Base-by-base conservation (phyloP, 1,140 invertebrate genomes). In the Diplogasteroides magnus region DNA sequence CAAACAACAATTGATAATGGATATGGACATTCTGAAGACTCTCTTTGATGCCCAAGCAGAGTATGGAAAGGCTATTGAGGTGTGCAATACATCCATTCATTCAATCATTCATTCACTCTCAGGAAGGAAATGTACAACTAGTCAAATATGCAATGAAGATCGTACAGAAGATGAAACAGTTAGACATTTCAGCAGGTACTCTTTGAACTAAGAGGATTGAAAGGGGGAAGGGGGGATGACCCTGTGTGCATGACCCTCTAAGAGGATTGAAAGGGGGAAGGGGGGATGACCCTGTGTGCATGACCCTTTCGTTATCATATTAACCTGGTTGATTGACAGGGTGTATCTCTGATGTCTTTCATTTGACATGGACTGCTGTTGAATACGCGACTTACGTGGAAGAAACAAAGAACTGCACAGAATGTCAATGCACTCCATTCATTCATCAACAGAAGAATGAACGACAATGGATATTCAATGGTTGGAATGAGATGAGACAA, bases 381-480 rank as follows among this genome's bases (percentile, higher is more conserved):
- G 73, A 78, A 48, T 82, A 82, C 65, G 81, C 81, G 13, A 73
- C 74, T 19, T 78, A 80, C 11, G 77, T 75, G 23, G 72, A 78
- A 37, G 69, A 69, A 23, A 66, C 69, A 14, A 69, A 76, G 48
- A 73, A 81, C 64, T 82, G 80, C 32, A 60, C 66, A 14, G 71
- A 78, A 48, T 81, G 79, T 67, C 74, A 73, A 14, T 81, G 79
- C 56, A 83, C 74, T n/a, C 56, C 65, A 1, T 57, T 67, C 11
- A 80, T 68, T 55, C 72, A 74, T 26, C 65, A 59, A 31, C 68
- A 83, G 23, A 79, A 82, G 31, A 65, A 62, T 56, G 66, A 80
- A 59, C 71, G 78, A 58, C 75, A 81, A 62, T 82, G 80, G 80
- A 81, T 82, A 58, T 82, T 82, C 56, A 71, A 83, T 64, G 80